Conservation (phyloP, 64 coral and sea anemone species). For the Pachyseris speciosa region DNA sequence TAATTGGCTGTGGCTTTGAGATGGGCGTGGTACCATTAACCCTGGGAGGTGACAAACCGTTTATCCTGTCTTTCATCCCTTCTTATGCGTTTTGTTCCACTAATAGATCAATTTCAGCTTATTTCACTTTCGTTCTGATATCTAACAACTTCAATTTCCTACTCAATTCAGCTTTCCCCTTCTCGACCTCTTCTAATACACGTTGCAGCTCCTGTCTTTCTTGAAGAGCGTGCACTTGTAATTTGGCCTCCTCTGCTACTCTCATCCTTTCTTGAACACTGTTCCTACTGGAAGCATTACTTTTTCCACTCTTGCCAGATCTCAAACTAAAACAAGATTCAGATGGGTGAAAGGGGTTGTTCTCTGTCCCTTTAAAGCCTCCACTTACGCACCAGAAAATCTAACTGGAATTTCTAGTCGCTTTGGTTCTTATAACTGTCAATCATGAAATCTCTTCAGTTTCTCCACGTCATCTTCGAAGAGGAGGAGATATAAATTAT, state of each 20-base stretch:
- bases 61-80: background rate
- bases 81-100: slow-evolving; percentile 16
- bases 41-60: background rate
- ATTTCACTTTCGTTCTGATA: slow-evolving; percentile 12
- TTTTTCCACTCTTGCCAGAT: slow-evolving; percentile 43
- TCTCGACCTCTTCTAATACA: slow-evolving; percentile 19
- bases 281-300: slow-evolving; percentile 11
- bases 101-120: slow-evolving; percentile 13
- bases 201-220: slow-evolving; percentile 56
- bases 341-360: background rate
- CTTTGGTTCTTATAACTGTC: slow-evolving; percentile 65
- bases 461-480: slow-evolving; percentile 52
- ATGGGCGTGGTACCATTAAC: background rate
- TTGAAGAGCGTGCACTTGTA: slow-evolving; percentile 48
- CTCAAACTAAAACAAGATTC: slow-evolving; percentile 12
- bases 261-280: slow-evolving; percentile 28
- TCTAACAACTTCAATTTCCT: background rate
- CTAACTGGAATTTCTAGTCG: slow-evolving; percentile 58
- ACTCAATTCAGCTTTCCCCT: slow-evolving; percentile 22
- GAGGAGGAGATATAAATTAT: slow-evolving; percentile 56
- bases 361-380: background rate
- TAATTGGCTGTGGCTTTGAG: background rate
- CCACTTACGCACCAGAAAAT: slow-evolving; percentile 49
- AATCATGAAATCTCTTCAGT: slow-evolving; percentile 23
- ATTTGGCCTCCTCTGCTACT: slow-evolving; percentile 25